These are phyloP conservation scores for Enteromius argenteus DNA, from an alignment of 2,797 vertebrate species.

Conservation along the genomic window DNA sequence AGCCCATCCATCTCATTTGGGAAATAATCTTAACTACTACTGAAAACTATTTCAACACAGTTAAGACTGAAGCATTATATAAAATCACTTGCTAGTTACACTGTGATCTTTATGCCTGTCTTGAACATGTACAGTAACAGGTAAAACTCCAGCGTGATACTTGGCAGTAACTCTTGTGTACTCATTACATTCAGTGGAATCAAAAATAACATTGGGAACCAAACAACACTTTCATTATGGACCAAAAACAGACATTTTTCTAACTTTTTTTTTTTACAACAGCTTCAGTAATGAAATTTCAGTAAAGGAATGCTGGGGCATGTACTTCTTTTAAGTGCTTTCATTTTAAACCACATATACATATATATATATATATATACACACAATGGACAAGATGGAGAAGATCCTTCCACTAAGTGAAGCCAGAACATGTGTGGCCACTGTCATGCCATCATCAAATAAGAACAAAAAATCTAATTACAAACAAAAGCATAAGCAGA, in stretches of 20 bases:
- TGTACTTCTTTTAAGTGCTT: no score
- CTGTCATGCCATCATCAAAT: no score
- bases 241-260: neutral
- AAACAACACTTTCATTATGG: neutral
- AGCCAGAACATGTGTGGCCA: no score
- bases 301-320: neutral
- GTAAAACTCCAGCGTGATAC: no score
- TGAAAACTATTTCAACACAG: neutral
- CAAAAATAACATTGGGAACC: no score
- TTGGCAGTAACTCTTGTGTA: neutral
- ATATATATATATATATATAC: no score
- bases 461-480: no score
- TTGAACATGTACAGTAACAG: neutral
- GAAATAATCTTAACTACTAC: neutral
- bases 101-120: neutral
- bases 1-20: neutral
- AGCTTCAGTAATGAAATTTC: neutral
- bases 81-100: neutral
- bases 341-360: no score
- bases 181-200: neutral
- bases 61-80: neutral
- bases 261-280: neutral
- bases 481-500: no score
- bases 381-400: no score
- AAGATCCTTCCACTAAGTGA: no score